Evolutionary conservation across 1,140 invertebrate genomes (phyloP).

Genomic region (Vollenhovia emeryi): DNA sequence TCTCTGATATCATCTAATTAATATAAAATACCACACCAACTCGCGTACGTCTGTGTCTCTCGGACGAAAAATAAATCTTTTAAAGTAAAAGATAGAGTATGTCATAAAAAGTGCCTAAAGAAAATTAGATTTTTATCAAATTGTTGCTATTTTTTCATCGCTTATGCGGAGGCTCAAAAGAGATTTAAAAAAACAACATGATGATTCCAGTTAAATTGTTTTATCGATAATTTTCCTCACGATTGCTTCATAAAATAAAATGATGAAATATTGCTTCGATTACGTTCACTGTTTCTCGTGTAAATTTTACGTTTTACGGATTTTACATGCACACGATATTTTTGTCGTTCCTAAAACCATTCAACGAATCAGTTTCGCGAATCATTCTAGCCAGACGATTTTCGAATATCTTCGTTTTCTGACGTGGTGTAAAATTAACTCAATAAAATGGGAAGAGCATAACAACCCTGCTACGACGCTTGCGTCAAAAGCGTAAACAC

Average conservation of each 20-base stretch:
- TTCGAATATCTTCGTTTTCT: neutral
- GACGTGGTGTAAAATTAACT: neutral
- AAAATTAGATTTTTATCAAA: neutral
- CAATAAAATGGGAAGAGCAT: neutral
- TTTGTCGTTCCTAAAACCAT: neutral
- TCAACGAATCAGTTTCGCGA: neutral
- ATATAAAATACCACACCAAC: neutral
- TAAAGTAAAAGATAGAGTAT: neutral
- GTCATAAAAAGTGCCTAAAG: neutral
- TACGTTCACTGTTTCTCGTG: neutral
- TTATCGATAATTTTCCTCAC: neutral
- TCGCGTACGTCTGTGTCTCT: neutral
- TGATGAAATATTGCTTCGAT: neutral
- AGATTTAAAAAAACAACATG: too few species aligned
- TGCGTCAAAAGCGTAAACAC: neutral
- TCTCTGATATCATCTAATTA: neutral
- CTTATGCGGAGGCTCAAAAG: too few species aligned
- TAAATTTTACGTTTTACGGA: neutral
- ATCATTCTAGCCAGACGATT: neutral
- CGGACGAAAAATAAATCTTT: neutral
- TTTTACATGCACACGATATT: constrained; percentile 3
- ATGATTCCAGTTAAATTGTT: neutral
- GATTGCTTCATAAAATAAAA: neutral
- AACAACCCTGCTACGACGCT: neutral
- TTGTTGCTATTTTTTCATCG: neutral